These are phyloP conservation scores for Apis cerana DNA, from an alignment of 1,140 invertebrate species.

Conservation along the genomic window DNA sequence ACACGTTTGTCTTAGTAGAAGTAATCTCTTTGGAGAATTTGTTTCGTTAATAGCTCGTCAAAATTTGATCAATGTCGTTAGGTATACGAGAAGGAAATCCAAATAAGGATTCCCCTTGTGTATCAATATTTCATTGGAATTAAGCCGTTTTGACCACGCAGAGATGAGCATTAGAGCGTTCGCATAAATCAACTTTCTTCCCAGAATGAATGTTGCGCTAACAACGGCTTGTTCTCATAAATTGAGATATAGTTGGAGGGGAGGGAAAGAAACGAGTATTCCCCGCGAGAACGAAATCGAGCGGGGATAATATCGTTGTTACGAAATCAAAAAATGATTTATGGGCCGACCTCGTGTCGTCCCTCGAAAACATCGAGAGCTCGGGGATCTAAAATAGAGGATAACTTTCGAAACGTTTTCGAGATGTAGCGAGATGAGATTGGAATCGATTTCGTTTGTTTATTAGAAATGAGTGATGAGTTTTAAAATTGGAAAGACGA, in stretches of 20 bases:
- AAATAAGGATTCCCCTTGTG: neutral
- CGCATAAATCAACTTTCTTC: constrained; percentile 25
- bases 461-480: too few species aligned
- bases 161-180: neutral
- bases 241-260: constrained; percentile 24
- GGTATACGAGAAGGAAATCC: neutral
- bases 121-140: constrained; percentile 25
- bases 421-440: too few species aligned
- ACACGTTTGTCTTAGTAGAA: neutral
- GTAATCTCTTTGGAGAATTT: neutral
- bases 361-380: constrained; percentile 40
- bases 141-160: neutral
- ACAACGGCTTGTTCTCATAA: constrained; percentile 19
- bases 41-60: neutral
- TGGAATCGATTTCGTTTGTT: too few species aligned
- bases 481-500: too few species aligned
- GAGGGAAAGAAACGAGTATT: constrained; percentile 9
- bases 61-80: neutral
- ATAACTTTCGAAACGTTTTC: neutral
- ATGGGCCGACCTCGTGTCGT: constrained; percentile 36
- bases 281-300: constrained; percentile 30
- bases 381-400: constrained; percentile 1
- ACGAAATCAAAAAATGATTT: constrained; percentile 57
- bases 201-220: neutral
- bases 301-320: constrained; percentile 28